Evolutionary conservation across 2,888 invertebrate species (phyloP).

Genomic region (Epistrophe eligans): DNA sequence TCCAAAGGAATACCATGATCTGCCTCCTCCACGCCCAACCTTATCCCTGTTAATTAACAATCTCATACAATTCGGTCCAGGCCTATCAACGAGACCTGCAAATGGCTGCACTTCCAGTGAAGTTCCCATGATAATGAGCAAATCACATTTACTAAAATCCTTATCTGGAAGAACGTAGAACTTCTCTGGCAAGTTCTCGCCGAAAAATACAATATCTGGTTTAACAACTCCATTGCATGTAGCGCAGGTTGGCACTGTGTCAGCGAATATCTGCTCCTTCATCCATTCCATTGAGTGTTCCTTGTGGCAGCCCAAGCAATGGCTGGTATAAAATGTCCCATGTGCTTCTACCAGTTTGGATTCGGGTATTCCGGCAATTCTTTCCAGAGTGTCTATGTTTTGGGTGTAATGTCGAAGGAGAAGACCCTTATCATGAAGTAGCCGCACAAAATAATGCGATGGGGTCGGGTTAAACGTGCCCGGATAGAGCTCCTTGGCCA

Average conservation of each 20-base stretch:
- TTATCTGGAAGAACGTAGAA: constrained; percentile 88
- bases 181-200: constrained; percentile 92
- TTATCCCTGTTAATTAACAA: constrained; percentile 94
- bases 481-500: constrained; percentile 95
- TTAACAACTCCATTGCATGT: constrained; percentile 92
- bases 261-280: constrained; percentile 91
- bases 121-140: constrained; percentile 97
- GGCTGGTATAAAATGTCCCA: constrained; percentile 95
- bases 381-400: constrained; percentile 97
- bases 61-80: constrained; percentile 90
- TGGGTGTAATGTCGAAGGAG: constrained; percentile 92
- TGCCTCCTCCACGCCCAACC: constrained; percentile 85
- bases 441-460: constrained; percentile 94
- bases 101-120: constrained; percentile 97
- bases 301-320: constrained; percentile 90
- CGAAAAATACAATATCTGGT: constrained; percentile 98
- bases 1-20: constrained; percentile 80
- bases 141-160: constrained; percentile 94
- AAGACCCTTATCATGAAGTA: constrained; percentile 92
- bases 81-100: constrained; percentile 92
- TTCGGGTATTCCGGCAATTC: constrained; percentile 92
- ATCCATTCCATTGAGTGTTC: constrained; percentile 92
- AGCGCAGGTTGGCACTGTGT: constrained; percentile 91
- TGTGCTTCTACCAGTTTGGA: constrained; percentile 97
- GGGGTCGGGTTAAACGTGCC: constrained; percentile 94